Evolutionary conservation across 1,140 invertebrate genomes (phyloP).

Genomic region (Myzus persicae): DNA sequence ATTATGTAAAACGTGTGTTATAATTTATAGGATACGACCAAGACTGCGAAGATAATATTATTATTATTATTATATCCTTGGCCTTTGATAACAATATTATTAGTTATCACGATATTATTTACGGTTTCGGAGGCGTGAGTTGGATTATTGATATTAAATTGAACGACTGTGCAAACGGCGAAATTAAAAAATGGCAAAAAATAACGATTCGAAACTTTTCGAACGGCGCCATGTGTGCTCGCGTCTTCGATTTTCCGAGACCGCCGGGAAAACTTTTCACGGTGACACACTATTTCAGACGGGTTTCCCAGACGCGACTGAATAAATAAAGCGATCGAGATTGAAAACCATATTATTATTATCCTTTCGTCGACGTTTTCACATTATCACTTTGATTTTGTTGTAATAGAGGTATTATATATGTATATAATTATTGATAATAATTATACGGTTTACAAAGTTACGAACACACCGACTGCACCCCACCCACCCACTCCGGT

Average conservation of each 20-base stretch:
- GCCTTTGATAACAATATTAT: too few species aligned
- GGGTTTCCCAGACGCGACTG: neutral
- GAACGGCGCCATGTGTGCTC: neutral
- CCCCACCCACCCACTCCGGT: neutral
- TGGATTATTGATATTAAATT: neutral
- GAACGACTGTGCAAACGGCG: neutral
- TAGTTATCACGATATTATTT: too few species aligned
- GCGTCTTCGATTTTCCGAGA: neutral
- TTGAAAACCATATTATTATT: neutral
- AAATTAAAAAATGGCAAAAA: neutral
- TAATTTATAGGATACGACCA: too few species aligned
- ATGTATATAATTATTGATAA: neutral
- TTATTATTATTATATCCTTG: too few species aligned
- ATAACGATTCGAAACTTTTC: conserved; percentile 1
- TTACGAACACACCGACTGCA: too few species aligned
- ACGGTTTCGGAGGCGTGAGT: neutral
- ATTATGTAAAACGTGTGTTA: too few species aligned
- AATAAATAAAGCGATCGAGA: neutral
- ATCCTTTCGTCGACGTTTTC: neutral
- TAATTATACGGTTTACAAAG: neutral
- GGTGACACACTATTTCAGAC: neutral
- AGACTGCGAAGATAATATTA: too few species aligned
- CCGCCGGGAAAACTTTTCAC: neutral
- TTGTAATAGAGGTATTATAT: neutral
- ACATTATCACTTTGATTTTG: neutral